phyloP scores from a whole-genome alignment of 1,140 invertebrate genomes.

The Brachionus sp. region DNA sequence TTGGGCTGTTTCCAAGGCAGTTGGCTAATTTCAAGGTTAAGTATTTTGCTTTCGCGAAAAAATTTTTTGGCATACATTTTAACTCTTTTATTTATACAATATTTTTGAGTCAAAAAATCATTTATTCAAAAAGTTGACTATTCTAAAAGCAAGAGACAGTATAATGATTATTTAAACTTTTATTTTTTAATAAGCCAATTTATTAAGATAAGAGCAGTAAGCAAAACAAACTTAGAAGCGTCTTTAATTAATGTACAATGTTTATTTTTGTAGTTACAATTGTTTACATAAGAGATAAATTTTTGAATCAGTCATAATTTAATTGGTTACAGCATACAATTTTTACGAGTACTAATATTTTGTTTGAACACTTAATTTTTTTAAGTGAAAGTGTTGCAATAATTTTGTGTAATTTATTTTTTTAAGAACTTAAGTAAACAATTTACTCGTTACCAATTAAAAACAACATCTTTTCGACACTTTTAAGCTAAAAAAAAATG shows the following conservation, averaged over 20 bases:
- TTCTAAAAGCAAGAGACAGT: too few relatives aligned
- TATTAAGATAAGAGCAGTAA: not conserved
- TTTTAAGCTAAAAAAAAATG: not conserved
- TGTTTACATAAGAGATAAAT: constrained; percentile 3
- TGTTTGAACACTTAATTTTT: not conserved
- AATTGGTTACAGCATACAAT: not conserved
- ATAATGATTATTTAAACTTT: not conserved
- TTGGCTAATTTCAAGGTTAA: too few relatives aligned
- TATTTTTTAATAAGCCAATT: not conserved
- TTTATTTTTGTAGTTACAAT: not conserved
- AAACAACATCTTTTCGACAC: constrained; percentile 1
- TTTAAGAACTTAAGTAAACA: constrained; percentile 19
- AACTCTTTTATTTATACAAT: too few relatives aligned
- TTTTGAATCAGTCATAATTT: not conserved
- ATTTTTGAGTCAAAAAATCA: too few relatives aligned
- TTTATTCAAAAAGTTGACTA: too few relatives aligned
- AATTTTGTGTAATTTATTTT: not conserved
- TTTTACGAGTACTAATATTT: not conserved
- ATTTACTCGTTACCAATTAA: not conserved
- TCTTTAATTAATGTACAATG: not conserved
- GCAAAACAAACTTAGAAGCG: not conserved
- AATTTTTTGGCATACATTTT: too few relatives aligned
- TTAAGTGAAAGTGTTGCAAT: constrained; percentile 12
- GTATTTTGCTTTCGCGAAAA: too few relatives aligned
- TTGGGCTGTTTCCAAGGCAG: too few relatives aligned